These are phyloP conservation scores for Poeciliopsis occidentalis DNA, from an alignment of 2,113 vertebrate species.

Conservation along the genomic window DNA sequence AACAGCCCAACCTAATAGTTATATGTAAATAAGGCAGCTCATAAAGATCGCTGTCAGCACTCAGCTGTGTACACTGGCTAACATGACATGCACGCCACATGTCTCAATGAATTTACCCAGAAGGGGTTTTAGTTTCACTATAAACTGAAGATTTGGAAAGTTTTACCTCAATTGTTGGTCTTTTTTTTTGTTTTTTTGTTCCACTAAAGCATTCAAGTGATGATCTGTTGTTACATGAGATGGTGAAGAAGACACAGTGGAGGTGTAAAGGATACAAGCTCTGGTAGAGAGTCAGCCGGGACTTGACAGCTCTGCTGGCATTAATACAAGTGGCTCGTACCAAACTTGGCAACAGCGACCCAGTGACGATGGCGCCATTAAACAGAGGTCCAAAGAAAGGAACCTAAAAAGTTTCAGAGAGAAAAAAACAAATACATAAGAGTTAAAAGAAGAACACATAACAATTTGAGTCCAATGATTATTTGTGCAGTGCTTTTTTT, in stretches of 20 bases:
- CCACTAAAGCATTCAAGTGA: slow-evolving; percentile 4
- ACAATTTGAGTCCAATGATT: slow-evolving; percentile 6
- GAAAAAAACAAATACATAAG: neutral
- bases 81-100: slow-evolving; percentile 61
- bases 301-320: slow-evolving; percentile 97
- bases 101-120: slow-evolving; percentile 61
- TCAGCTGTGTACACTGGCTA: slow-evolving; percentile 68
- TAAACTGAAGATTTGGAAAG: slow-evolving; percentile 24
- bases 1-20: slow-evolving; percentile 65
- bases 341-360: slow-evolving; percentile 90
- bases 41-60: slow-evolving; percentile 74
- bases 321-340: slow-evolving; percentile 97
- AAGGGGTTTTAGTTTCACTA: slow-evolving; percentile 27
- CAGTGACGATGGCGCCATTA: slow-evolving; percentile 92
- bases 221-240: neutral
- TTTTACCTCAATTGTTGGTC: neutral
- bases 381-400: slow-evolving; percentile 98
- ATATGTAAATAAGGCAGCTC: slow-evolving; percentile 72
- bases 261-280: slow-evolving; percentile 96
- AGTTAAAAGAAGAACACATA: neutral
- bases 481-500: neutral
- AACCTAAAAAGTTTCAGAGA: slow-evolving; percentile 80
- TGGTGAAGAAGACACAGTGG: slow-evolving; percentile 7
- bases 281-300: slow-evolving; percentile 95
- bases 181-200: neutral